phyloP scores from a whole-genome alignment of 2,797 vertebrate genomes.

The Phrynocephalus forsythii region DNA sequence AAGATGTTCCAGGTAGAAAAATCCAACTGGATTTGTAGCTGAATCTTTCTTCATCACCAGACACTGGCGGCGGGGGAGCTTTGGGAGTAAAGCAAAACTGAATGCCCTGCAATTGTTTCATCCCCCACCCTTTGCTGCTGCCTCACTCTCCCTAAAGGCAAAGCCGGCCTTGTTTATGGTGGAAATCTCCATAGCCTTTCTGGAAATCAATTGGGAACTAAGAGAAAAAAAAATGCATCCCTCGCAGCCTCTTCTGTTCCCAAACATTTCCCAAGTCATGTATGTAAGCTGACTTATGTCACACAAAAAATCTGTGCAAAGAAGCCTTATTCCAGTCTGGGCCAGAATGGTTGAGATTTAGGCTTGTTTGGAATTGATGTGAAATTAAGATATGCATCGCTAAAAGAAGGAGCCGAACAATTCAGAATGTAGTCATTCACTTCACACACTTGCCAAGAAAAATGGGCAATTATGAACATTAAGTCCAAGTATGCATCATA shows the following conservation, averaged over 20 bases:
- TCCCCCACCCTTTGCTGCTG: not conserved
- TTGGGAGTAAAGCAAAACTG: not conserved
- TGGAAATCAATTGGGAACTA: not conserved
- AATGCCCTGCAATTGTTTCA: not conserved
- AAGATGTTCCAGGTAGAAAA: too few relatives aligned
- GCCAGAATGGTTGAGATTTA: constrained; percentile 48
- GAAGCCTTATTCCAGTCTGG: constrained; percentile 34
- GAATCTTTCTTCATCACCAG: too few relatives aligned
- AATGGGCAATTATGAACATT: constrained; percentile 76
- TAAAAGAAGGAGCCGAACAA: constrained; percentile 65
- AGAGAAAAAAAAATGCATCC: not conserved
- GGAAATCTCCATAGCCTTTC: not conserved
- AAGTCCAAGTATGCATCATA: constrained; percentile 75
- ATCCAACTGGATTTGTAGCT: too few relatives aligned
- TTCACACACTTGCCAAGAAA: constrained; percentile 74
- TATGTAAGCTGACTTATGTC: not conserved
- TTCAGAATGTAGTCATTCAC: constrained; percentile 66
- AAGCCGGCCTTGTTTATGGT: too few relatives aligned
- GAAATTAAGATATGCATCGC: constrained; percentile 63
- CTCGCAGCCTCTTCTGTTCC: not conserved
- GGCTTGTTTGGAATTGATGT: constrained; percentile 58
- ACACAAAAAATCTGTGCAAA: not conserved
- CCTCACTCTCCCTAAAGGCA: not conserved
- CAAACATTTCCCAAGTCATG: not conserved
- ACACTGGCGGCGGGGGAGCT: too few relatives aligned